Evolutionary conservation across 2,888 invertebrate species (phyloP).

Genomic region (Drosophila mettleri): DNA sequence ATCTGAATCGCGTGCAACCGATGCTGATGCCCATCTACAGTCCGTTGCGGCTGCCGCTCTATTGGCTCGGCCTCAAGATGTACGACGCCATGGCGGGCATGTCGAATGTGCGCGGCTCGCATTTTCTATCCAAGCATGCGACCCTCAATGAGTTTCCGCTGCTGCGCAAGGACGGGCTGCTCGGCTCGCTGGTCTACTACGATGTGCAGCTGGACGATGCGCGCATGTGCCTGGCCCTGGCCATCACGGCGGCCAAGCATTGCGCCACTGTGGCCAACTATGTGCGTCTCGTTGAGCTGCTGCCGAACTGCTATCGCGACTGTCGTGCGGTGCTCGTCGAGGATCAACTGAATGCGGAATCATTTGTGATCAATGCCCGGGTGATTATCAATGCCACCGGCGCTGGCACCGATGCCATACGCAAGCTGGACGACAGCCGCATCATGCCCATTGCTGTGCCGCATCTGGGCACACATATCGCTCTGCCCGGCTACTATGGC

Average conservation of each 20-base stretch:
- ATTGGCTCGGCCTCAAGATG: constrained; percentile 98
- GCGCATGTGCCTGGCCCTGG: constrained; percentile 98
- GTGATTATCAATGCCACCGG: constrained; percentile 99
- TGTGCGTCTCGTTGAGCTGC: constrained; percentile 90
- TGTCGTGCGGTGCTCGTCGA: constrained; percentile 87
- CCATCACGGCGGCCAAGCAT: constrained; percentile 96
- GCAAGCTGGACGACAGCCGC: constrained; percentile 95
- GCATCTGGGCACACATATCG: constrained; percentile 40
- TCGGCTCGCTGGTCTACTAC: constrained; percentile 99
- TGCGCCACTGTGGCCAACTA: constrained; percentile 98
- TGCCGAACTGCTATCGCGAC: constrained; percentile 85
- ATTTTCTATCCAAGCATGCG: constrained; percentile 95
- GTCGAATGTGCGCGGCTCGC: constrained; percentile 96
- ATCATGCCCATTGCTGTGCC: constrained; percentile 93
- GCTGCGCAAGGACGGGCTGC: constrained; percentile 96
- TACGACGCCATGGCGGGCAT: constrained; percentile 98
- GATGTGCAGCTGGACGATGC: constrained; percentile 99
- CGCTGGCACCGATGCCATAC: constrained; percentile 95
- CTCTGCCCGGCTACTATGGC: constrained; percentile 97
- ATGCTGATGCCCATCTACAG: constrained; percentile 99
- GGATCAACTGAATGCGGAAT: constrained; percentile 90
- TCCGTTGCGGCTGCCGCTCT: constrained; percentile 99
- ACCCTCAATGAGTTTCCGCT: constrained; percentile 98
- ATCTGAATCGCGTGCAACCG: constrained; percentile 97
- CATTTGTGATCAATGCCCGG: constrained; percentile 94